Conservation (phyloP, 2,797 vertebrate species). For the Sciaenops ocellatus region DNA sequence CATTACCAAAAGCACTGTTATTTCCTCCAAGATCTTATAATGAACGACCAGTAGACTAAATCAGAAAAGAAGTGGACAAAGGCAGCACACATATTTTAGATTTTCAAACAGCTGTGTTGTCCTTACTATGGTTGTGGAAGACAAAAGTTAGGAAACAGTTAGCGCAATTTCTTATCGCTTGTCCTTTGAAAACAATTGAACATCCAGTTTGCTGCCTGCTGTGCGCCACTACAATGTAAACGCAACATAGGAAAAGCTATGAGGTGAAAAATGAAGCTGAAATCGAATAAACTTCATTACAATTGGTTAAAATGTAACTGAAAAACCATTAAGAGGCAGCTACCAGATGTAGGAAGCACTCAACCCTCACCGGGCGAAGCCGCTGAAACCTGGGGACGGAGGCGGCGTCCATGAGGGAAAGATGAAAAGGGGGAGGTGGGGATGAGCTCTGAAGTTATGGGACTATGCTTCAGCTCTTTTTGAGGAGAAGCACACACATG, state of each 20-base stretch:
- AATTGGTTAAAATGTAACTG: constrained; percentile 59
- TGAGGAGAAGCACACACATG: constrained; percentile 53
- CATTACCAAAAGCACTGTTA: neutral
- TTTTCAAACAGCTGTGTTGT: constrained; percentile 22
- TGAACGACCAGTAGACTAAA: neutral
- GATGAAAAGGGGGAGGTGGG: constrained; percentile 52
- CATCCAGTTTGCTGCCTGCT: constrained; percentile 41
- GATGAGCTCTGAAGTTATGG: constrained; percentile 73
- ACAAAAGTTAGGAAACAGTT: constrained; percentile 21
- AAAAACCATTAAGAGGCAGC: constrained; percentile 65
- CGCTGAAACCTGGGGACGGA: constrained; percentile 45
- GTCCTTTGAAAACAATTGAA: constrained; percentile 26
- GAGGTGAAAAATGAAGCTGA: constrained; percentile 64
- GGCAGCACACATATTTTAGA: neutral
- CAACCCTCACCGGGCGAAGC: constrained; percentile 60
- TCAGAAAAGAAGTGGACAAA: constrained; percentile 2
- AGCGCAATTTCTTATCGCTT: constrained; percentile 10
- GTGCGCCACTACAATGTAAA: neutral
- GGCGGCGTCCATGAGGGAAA: constrained; percentile 56
- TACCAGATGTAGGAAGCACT: constrained; percentile 69
- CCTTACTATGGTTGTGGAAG: neutral
- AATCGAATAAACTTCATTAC: constrained; percentile 57
- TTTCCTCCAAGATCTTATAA: constrained; percentile 11
- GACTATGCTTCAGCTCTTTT: constrained; percentile 69
- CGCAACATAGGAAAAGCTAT: constrained; percentile 43